Percentiles rank a stretch among this genome's conserved stretches.
Evolutionary conservation across 92 coral and sea anemone genomes (phyloP).

Genomic region (Siderastrea siderea): DNA sequence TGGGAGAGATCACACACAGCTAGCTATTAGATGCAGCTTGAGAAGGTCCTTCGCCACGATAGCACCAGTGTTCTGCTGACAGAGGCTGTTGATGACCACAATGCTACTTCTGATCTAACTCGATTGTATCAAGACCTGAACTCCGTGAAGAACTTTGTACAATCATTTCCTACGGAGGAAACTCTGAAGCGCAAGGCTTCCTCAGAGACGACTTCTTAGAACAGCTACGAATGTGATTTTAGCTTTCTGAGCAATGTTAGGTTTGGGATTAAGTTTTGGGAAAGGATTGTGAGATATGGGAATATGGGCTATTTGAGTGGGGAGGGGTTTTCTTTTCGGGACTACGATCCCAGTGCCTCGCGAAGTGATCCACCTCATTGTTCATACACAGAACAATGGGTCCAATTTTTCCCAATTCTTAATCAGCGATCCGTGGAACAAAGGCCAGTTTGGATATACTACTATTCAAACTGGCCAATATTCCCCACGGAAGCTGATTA

Average conservation of each 20-base stretch:
- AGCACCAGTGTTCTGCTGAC: conserved; percentile 36
- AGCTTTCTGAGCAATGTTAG: background rate
- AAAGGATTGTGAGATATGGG: conserved; percentile 17
- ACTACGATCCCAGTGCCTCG: conserved; percentile 22
- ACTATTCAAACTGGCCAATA: too few relatives aligned
- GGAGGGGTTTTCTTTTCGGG: conserved; percentile 8
- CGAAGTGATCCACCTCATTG: background rate
- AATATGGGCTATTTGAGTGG: conserved; percentile 16
- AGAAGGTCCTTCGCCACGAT: conserved; percentile 58
- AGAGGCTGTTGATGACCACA: conserved; percentile 54
- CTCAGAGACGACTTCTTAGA: conserved; percentile 3
- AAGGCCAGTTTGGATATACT: too few relatives aligned
- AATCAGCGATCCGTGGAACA: too few relatives aligned
- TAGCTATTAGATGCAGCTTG: conserved; percentile 66
- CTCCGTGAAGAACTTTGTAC: conserved; percentile 57
- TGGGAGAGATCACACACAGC: conserved; percentile 72
- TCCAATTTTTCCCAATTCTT: too few relatives aligned
- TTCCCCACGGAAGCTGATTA: too few relatives aligned
- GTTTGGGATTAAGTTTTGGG: conserved; percentile 1
- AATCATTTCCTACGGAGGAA: conserved; percentile 36
- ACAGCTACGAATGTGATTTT: too few relatives aligned
- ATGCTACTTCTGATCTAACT: conserved; percentile 24
- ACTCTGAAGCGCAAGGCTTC: conserved; percentile 18
- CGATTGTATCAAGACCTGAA: conserved; percentile 53
- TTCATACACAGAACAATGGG: too few relatives aligned